Evolutionary conservation across 2,113 vertebrate species (phyloP), one percentile per base, ranked within the genome.

Genomic region (Casuarius casuarius): DNA sequence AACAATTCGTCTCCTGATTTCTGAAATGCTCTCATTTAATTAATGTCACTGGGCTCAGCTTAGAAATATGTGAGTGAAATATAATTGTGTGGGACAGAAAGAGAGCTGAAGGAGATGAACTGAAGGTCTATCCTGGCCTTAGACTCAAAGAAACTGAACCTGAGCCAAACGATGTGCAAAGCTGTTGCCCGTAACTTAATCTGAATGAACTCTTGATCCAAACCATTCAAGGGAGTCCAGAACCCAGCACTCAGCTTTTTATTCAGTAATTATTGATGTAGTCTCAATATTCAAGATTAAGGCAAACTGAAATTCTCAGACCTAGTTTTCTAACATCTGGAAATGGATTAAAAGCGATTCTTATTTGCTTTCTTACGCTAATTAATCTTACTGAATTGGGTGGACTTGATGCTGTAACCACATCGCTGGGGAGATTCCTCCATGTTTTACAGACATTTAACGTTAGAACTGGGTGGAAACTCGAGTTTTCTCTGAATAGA

Each of bases 1-100:
- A 94, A 78, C 76, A 62, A 17, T 31, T 84, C 87, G 40, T 79
- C 90, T 92, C 93, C 62, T 54, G 84, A 70, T 94, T 96, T 96
- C 93, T 96, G 82, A 96, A 93, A 93, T 67, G 67, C 74, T 96
- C 72, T 89, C 87, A 74, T 93, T 95, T 96, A 95, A 96, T 96
- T 96, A 96, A 94, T 89, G 88, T 96, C 90, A 93, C 87, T 6
- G 5, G 87, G 75, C 90, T 95, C 67, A 63, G 49, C 16, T 8
- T 70, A 51, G 90, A 90, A 86, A 62, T 91, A 88, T 96, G 67
- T 91, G 83, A 96, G 81, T 75, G 84, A 95, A 96, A 87, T 94
- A 58, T n/a, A 95, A 95, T 93, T 94, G 42, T 61, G 78, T 54
- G 71, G 95, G 87, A 92, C 73, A 90, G 70, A 44, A 90, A 93